These are phyloP conservation scores for Dendrocincla fuliginosa DNA, from an alignment of 2,797 vertebrate genomes.

Conservation along the genomic window DNA sequence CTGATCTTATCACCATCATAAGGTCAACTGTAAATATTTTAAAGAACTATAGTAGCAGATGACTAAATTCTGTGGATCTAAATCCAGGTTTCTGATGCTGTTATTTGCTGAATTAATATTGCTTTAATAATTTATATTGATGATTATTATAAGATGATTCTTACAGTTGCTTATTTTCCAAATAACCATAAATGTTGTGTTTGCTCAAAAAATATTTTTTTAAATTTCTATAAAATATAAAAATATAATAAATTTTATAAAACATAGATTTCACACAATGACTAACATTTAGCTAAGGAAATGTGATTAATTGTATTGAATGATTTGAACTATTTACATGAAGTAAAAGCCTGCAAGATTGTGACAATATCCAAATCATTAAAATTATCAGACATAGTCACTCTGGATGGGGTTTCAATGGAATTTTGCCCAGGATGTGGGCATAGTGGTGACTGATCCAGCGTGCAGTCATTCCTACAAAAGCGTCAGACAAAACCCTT, in stretches of 20 bases:
- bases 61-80: not conserved
- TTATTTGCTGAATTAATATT: not conserved
- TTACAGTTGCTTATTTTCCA: not conserved
- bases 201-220: not conserved
- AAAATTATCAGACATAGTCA: not conserved
- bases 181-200: not conserved
- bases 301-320: not conserved
- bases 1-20: not conserved
- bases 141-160: not conserved
- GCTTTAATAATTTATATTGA: not conserved
- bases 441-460: not conserved
- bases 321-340: not conserved
- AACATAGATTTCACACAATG: not conserved
- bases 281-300: not conserved
- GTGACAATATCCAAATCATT: not conserved
- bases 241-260: not conserved
- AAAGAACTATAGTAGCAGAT: not conserved
- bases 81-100: not conserved
- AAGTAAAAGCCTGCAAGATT: not conserved
- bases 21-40: not conserved
- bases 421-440: not conserved
- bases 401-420: not conserved
- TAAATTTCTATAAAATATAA: not conserved
- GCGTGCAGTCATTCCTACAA: not conserved
- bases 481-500: not conserved